Base-by-base conservation (phyloP, 2,888 invertebrate species). In the Plebejus anna region DNA sequence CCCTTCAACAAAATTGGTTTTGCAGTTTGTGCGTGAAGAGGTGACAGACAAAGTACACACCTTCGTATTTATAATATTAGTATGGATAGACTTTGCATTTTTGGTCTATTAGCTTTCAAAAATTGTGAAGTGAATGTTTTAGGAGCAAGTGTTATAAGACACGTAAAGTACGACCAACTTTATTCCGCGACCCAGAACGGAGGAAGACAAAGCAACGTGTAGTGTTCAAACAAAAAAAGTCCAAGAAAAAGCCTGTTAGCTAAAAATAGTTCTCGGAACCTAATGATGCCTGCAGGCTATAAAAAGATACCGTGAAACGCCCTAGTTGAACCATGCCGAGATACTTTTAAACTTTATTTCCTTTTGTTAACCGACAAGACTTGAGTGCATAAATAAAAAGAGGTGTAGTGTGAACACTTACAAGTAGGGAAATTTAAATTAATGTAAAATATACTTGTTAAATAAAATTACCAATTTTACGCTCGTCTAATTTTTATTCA, bases 261-360 rank as follows among this genome's bases (percentile, higher is more conserved):
- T 76, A 76, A 76, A 76, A 76, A 76, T 76, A 76, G 72, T 76
- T 72, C 57, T 42, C 36, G 59, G 71, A 59, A 76, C 76, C 76
- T 76, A 76, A 76, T 76, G 76, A 76, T 76, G 76, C 71, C 76
- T 57, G 76, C 57, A 59, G 57, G 76, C 71, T 76, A 76, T 42
- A 59, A 72, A 76, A 71, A 59, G 76, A 76, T 72, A 72, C 42
- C 70, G 70, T 57, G 71, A 73, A 73, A 73, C 73, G 73, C 32
- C 5, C 73, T 28, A 73, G 73, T 55, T 73, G 51, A 73, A 73
- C 73, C 73, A 55, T 73, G 51, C 55, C 73, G 51, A 73, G 73
- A 73, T 73, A 73, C 73, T 73, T 73, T 73, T 55, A 55, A 73
- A 32, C 28, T 55, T 73, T 73, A 72, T 72, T 72, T 72, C n/a